Conservation (phyloP, 2,113 vertebrate species). For the Sorex araneus region DNA sequence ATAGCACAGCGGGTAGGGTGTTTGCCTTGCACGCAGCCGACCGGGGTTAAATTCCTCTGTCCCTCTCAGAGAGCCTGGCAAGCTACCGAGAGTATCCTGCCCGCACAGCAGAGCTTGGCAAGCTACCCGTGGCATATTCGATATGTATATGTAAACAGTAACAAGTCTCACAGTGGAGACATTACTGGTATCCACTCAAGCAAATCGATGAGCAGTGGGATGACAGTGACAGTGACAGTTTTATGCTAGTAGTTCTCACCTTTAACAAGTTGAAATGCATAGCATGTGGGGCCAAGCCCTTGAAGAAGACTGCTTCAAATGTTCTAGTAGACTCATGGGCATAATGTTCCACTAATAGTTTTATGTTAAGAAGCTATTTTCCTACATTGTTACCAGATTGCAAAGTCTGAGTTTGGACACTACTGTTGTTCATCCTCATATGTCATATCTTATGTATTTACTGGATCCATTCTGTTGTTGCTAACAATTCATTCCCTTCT, state of each 20-base stretch:
- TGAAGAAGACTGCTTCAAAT: conserved; percentile 30
- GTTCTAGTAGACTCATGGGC: background rate
- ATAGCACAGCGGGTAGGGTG: too few relatives aligned
- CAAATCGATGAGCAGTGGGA: too few relatives aligned
- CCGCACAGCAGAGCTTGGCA: too few relatives aligned
- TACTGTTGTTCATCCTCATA: background rate
- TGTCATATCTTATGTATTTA: background rate
- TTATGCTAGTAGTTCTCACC: background rate
- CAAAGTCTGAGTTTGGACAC: conserved; percentile 10
- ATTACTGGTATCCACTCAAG: too few relatives aligned
- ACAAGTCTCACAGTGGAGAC: too few relatives aligned
- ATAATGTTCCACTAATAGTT: background rate
- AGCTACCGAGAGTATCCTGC: too few relatives aligned
- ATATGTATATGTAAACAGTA: too few relatives aligned
- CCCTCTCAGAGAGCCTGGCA: too few relatives aligned
- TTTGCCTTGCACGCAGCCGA: too few relatives aligned
- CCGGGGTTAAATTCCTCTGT: too few relatives aligned
- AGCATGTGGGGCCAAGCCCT: background rate
- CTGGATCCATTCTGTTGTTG: background rate
- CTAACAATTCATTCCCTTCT: conserved; percentile 45
- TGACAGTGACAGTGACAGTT: too few relatives aligned
- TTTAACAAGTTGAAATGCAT: background rate
- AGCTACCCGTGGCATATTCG: too few relatives aligned
- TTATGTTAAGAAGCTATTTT: conserved; percentile 14
- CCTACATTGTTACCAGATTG: background rate